Percentiles rank a stretch among this genome's conserved stretches.
These are phyloP conservation scores for Drosophila percnosoma DNA, from an alignment of 2,888 invertebrate species.

Conservation along the genomic window DNA sequence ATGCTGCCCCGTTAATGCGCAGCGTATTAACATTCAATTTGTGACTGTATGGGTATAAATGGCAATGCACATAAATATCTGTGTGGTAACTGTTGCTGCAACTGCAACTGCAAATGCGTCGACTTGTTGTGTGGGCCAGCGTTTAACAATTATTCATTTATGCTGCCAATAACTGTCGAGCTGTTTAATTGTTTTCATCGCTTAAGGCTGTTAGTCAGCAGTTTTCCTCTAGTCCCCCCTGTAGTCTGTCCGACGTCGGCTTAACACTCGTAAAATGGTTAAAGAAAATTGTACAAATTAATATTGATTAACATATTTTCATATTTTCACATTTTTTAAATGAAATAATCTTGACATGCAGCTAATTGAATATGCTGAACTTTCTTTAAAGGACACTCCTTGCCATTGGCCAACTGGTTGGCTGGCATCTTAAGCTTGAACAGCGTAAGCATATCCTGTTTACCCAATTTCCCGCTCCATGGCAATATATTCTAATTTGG, in stretches of 20 bases:
- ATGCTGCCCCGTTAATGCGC: slow-evolving; percentile 54
- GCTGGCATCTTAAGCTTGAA: slow-evolving; percentile 21
- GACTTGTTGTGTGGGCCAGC: slow-evolving; percentile 8
- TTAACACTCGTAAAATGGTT: background rate
- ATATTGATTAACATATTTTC: background rate
- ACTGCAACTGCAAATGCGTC: background rate
- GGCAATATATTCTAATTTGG: slow-evolving; percentile 59
- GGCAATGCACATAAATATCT: slow-evolving; percentile 6
- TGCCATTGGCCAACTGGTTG: slow-evolving; percentile 7
- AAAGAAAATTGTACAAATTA: background rate
- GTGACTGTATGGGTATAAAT: slow-evolving; percentile 13
- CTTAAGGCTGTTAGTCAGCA: slow-evolving; percentile 7
- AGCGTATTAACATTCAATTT: slow-evolving; percentile 59
- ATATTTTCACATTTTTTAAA: background rate
- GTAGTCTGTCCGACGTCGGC: background rate
- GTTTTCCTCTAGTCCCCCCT: background rate
- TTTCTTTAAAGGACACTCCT: background rate
- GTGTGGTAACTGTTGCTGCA: slow-evolving; percentile 12
- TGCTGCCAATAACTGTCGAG: slow-evolving; percentile 26
- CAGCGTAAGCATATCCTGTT: slow-evolving; percentile 40
- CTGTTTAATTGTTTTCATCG: slow-evolving; percentile 48
- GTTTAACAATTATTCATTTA: slow-evolving; percentile 42
- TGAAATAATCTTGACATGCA: background rate
- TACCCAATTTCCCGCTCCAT: slow-evolving; percentile 40
- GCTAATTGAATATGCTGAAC: background rate